Evolutionary conservation across 2,113 vertebrate genomes (phyloP).

Genomic region (Cardinalis cardinalis): DNA sequence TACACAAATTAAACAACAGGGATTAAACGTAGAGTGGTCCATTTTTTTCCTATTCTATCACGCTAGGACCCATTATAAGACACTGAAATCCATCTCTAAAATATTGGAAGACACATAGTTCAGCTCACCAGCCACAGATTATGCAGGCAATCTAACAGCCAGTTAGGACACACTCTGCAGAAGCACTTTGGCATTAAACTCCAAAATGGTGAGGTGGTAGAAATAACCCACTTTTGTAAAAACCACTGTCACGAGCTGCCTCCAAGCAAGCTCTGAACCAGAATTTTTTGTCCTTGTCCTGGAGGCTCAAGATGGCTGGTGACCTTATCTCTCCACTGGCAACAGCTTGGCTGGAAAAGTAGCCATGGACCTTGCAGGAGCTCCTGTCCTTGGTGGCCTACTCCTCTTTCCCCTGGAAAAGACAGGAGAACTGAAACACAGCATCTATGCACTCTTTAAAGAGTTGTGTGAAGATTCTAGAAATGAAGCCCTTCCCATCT

Average conservation of each 20-base stretch:
- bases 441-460: background rate
- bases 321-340: background rate
- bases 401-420: background rate
- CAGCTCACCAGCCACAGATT: background rate
- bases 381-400: background rate
- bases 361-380: background rate
- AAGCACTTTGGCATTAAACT: background rate
- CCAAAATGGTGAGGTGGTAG: background rate
- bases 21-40: background rate
- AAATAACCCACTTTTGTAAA: background rate
- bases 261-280: background rate
- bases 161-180: background rate
- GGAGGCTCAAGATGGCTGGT: background rate
- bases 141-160: background rate
- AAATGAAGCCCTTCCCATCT: background rate
- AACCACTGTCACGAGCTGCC: background rate
- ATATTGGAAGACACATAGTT: background rate
- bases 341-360: background rate
- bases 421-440: background rate
- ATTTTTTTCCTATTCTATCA: background rate
- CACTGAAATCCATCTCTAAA: background rate
- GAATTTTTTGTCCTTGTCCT: background rate
- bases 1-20: background rate
- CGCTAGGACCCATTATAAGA: background rate
- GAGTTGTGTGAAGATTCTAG: background rate